A percentile compares a stretch with the other conserved stretches of the same genome.
Evolutionary conservation across 2,888 invertebrate species (phyloP).

Genomic region (Lacanobia oleracea): DNA sequence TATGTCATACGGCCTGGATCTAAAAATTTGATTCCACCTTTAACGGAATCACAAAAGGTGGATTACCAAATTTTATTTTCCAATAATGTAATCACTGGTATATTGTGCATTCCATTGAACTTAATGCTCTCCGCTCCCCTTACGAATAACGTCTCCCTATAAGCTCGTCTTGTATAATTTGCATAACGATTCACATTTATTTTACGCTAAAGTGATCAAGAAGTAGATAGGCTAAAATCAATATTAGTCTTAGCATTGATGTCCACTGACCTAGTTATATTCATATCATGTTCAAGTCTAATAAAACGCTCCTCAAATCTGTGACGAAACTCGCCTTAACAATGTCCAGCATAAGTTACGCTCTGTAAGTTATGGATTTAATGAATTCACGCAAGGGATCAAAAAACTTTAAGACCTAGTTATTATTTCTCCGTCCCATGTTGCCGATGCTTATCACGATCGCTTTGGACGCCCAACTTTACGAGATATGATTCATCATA

Average conservation of each 20-base stretch:
- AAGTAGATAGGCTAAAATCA: constrained; percentile 8
- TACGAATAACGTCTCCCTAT: background rate
- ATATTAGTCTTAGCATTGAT: constrained; percentile 28
- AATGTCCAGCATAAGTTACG: constrained; percentile 40
- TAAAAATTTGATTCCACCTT: background rate
- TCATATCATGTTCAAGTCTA: constrained; percentile 35
- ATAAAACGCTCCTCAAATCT: constrained; percentile 26
- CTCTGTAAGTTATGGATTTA: constrained; percentile 44
- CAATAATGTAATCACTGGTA: background rate
- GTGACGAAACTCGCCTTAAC: constrained; percentile 31
- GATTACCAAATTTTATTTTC: background rate
- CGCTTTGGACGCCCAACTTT: constrained; percentile 21
- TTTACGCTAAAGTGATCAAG: constrained; percentile 13
- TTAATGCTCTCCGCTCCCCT: background rate
- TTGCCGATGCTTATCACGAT: constrained; percentile 24
- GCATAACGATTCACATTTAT: background rate
- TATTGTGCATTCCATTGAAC: background rate
- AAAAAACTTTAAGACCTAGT: constrained; percentile 42
- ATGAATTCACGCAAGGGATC: constrained; percentile 44
- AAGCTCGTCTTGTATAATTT: background rate
- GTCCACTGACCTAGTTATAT: constrained; percentile 37
- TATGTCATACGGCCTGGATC: background rate
- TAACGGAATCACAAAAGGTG: background rate
- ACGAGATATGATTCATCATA: constrained; percentile 18
- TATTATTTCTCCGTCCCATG: constrained; percentile 31